Base-by-base conservation (phyloP, 1,140 invertebrate species). In the Drosophila littoralis region DNA sequence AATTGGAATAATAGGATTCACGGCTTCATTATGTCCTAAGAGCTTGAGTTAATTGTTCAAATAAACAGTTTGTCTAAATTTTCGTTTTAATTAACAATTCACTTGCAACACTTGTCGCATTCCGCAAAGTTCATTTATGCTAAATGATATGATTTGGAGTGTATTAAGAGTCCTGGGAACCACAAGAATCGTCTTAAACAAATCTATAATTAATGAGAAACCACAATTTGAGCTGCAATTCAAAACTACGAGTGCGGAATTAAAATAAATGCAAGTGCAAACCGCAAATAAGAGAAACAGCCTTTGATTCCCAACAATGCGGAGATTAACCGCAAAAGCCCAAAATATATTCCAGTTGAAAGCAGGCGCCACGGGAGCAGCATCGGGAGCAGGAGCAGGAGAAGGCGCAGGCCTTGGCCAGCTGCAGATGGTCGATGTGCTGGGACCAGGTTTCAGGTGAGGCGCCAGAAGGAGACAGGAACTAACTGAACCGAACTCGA, bases 401-500 rank as follows among this genome's bases (percentile, higher is more conserved):
- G 50, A 64, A 40, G 60, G 43, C 13, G 43, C 43, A 45, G 43
- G 43, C 45, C 46, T 55, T 65, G 42, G 48, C 51, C 71, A 75
- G 58, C 73, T 70, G 73, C 73, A 75, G 59, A 68, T 74, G 64
- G 28, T 61, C 48, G 28, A 75, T 36, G 33, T 38, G 17, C 40
- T 32, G 33, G 42, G 5, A 22, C 22, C 1, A 22, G 22, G 22
- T 22, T 6, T 6, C 35, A 45, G 38, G 15, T 35, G 55, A 64
- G 68, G 78, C 73, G 73, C 64, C 74, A 55, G 57, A 13, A 55
- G 28, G 66, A 60, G 66, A 60, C 69, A 69, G 65, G 71, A 82
- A 82, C 63, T 65, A 83, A 83, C 59, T 65, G 54, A 81, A 50
- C 48, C 63, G 48, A 76, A 77, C 57, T 46, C 4, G 4, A 28